Evolutionary conservation across 2,113 vertebrate species (phyloP).

Genomic region (Polypterus bichir): DNA sequence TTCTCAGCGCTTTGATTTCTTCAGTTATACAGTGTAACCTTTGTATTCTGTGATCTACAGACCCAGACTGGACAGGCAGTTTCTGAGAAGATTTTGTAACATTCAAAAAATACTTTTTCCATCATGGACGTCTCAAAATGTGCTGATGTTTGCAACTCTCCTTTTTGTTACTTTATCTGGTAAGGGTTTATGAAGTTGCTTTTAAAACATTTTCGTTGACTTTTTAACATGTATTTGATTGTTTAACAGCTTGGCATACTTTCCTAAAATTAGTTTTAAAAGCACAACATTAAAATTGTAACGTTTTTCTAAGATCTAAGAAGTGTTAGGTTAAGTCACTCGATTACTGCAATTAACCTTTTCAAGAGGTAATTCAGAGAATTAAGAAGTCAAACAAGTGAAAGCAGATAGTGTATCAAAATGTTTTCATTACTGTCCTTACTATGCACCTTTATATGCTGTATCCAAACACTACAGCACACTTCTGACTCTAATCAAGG

Average conservation of each 20-base stretch:
- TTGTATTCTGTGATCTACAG: slow-evolving; percentile 28
- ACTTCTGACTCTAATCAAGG: too few relatives aligned
- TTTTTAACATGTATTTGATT: slow-evolving; percentile 14
- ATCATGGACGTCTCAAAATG: slow-evolving; percentile 57
- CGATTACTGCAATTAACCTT: not conserved
- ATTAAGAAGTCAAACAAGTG: too few relatives aligned
- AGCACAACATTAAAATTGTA: not conserved
- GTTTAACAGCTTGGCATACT: not conserved
- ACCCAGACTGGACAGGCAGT: slow-evolving; percentile 61
- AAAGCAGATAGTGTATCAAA: too few relatives aligned
- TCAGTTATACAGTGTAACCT: too few relatives aligned
- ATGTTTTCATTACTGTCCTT: too few relatives aligned
- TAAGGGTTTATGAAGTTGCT: slow-evolving; percentile 30
- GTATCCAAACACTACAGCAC: too few relatives aligned
- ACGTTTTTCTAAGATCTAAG: too few relatives aligned
- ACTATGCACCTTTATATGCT: too few relatives aligned
- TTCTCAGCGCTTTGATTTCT: too few relatives aligned
- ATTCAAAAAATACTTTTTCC: slow-evolving; percentile 81
- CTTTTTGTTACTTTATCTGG: slow-evolving; percentile 68
- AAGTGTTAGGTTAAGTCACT: not conserved
- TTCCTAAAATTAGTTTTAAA: slow-evolving; percentile 5
- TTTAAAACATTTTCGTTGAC: not conserved
- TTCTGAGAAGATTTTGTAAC: slow-evolving; percentile 63
- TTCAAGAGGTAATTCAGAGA: not conserved
- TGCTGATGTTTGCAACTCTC: slow-evolving; percentile 79